Base-by-base conservation (phyloP, 2,888 invertebrate species). In the Aphidoletes aphidimyza region DNA sequence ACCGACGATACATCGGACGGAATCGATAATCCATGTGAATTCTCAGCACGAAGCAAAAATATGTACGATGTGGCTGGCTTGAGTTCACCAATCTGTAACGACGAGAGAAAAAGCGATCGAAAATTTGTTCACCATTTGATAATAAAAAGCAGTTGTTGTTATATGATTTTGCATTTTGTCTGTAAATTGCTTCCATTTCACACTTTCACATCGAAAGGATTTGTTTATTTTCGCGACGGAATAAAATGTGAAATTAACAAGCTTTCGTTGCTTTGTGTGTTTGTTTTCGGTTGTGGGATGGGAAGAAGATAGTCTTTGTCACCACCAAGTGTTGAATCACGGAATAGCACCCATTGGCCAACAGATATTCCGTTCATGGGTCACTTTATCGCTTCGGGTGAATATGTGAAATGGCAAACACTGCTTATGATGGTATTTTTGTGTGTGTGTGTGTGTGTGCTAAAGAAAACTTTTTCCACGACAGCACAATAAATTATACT, bases 31-130 rank as follows among this genome's bases (percentile, higher is more conserved):
- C 97, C 97, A 88, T 96, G 94, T 17, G 94, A 93, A 89, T 97
- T 97, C 90, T 96, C 95, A 0, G 97, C 96, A 84, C 95, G 92
- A 49, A 97, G 94, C 86, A 96, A 91, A 89, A 97, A 97, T 86
- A 96, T 93, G 90, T 97, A 97, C 45, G 94, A 93, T 81, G 95
- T 95, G 87, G 95, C 95, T 0, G 95, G 94, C 87, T 93, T 93
- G 86, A 97, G 91, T 87, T 94, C 93, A 36, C 89, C 91, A 78
- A 93, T 91, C 93, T 93, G n/a, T n/a, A n/a, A n/a, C n/a, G n/a
- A 87, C 83, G 86, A 84, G 84, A 83, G 34, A 84, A 59, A 84
- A 83, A 85, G 81, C 69, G 84, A 26, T 54, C 3, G 26, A n/a
- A n/a, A n/a, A n/a, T n/a, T n/a, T n/a, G n/a, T n/a, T n/a, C n/a